phyloP scores from a whole-genome alignment of 2,888 invertebrate species.

The Leptopterna dolabrata region DNA sequence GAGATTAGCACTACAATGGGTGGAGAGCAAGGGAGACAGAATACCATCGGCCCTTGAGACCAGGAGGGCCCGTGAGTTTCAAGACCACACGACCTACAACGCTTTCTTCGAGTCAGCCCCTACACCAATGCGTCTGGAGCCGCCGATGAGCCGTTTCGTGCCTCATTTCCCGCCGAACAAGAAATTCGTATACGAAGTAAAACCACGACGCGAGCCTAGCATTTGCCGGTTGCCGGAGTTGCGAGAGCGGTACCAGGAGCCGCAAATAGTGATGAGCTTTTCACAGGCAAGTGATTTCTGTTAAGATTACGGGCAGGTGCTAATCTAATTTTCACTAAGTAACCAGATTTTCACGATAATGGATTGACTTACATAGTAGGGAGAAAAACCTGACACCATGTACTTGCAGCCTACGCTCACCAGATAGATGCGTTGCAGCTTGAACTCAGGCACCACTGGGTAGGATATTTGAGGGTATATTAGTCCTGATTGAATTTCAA shows the following conservation, averaged over 20 bases:
- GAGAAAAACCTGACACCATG: too few species aligned
- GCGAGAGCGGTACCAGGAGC: background rate
- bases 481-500: too few species aligned
- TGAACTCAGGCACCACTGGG: too few species aligned
- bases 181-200: constrained; percentile 8
- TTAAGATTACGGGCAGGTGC: background rate
- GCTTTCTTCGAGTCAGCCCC: background rate
- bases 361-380: too few species aligned
- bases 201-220: background rate
- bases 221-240: background rate
- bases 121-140: background rate
- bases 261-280: background rate
- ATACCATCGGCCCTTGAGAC: background rate
- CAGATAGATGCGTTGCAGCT: too few species aligned
- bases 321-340: too few species aligned
- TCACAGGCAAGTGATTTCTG: background rate
- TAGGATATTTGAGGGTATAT: too few species aligned
- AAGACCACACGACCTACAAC: background rate
- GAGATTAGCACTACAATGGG: constrained; percentile 5
- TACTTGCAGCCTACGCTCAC: too few species aligned
- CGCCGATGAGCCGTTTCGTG: background rate
- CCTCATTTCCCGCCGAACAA: constrained; percentile 1
- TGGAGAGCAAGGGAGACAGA: background rate
- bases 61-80: background rate
- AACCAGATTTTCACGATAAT: too few species aligned